Evolutionary conservation across 2,888 invertebrate species (phyloP), one percentile per base, ranked within the genome.

Genomic region (Orchesellides sinensis): DNA sequence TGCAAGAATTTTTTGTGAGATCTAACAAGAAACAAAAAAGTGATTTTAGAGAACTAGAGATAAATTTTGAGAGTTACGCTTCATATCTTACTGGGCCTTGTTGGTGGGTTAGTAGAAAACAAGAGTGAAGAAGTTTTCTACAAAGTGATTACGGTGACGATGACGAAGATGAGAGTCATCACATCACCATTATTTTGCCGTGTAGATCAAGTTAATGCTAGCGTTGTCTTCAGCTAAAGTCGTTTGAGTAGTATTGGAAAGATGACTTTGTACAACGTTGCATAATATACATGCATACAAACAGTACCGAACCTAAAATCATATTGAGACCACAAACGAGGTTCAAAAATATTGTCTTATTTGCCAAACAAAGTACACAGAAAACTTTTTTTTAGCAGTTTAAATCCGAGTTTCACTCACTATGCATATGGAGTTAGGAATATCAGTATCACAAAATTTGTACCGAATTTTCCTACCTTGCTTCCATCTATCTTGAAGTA

Each of bases 241-340:
- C 59, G 35, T 63, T 19, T 66, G 8, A 23, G 47, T 35, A 54
- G 49, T 66, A 74, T 56, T 66, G 75, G 27, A 75, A 66, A 75
- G 75, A 75, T 68, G 47, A 27, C 40, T 29, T 74, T 27, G 21
- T 21, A 52, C 54, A 6, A n/a, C 8, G 23, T 70, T 19, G 45
- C 21, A 40, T 72, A 27, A 2, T 35, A 19, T 73, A 65, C 52
- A n/a, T n/a, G n/a, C n/a, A 65, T 52, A 65, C n/a, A 32, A 56
- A 27, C 27, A 56, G 45, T 75, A 45, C 52, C n/a, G 8, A 63
- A 70, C 54, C 69, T 70, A 70, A n/a, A 79, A 79, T 79, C 79
- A 61, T 63, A 54, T 79, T n/a, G n/a, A 70, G 45, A 79, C 79
- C 79, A 65, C 79, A 79, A 70, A 79, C 32, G 63, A 79, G 79